phyloP scores from a whole-genome alignment of 2,797 vertebrate genomes.

The Enteromius fasciolatus region DNA sequence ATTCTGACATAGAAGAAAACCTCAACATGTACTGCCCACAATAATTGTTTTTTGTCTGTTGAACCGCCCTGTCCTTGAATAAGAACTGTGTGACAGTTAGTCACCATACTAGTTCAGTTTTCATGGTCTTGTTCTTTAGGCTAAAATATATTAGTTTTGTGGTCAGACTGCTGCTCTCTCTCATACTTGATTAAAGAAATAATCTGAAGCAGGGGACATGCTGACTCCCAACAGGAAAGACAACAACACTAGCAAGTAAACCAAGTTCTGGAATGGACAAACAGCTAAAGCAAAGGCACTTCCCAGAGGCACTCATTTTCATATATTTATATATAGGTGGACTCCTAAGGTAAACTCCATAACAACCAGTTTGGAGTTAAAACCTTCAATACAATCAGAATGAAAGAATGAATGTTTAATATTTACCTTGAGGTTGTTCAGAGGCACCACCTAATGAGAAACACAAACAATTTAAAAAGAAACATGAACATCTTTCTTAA shows the following conservation, averaged over 20 bases:
- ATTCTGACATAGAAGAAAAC: background rate
- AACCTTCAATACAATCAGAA: background rate
- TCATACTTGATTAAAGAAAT: background rate
- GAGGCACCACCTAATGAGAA: constrained; percentile 31
- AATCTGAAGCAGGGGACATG: background rate
- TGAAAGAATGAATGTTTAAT: background rate
- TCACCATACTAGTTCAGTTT: constrained; percentile 21
- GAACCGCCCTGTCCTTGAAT: constrained; percentile 17
- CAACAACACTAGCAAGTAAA: background rate
- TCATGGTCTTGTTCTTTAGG: background rate
- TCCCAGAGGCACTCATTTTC: background rate
- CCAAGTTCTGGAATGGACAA: background rate
- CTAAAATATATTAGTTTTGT: background rate
- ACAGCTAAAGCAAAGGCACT: background rate
- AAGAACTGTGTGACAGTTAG: constrained; percentile 39
- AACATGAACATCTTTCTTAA: background rate
- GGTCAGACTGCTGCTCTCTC: background rate
- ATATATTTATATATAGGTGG: background rate
- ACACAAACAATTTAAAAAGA: background rate
- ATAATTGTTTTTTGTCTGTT: constrained; percentile 40
- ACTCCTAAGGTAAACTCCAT: background rate
- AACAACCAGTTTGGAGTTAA: background rate
- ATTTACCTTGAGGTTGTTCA: constrained; percentile 50
- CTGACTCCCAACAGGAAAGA: constrained; percentile 14
- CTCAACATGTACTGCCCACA: background rate